Base-by-base conservation (phyloP, 2,797 vertebrate species). In the Ctenopoma kingsleyae region DNA sequence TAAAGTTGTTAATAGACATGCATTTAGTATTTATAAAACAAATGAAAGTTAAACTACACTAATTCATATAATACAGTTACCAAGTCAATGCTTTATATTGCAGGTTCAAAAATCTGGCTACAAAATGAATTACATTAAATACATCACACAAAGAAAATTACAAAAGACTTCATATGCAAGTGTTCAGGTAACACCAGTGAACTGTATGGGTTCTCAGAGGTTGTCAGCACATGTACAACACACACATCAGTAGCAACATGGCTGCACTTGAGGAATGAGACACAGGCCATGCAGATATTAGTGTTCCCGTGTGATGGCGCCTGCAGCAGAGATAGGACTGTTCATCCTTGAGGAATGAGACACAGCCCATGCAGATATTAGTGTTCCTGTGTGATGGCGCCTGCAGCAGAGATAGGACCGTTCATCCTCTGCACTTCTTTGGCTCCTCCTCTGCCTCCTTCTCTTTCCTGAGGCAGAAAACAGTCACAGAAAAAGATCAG, bases 291-390 rank as follows among this genome's bases (percentile, higher is more conserved):
- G 67, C 72, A 83, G 69, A 87, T 80, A 78, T 71, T 30, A 62
- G 40, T 57, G 76, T 49, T 85, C 43, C 67, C 54, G 52, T 67
- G 58, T 76, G 79, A 85, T 60, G 80, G 67, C 20, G 85, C 91
- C 93, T 74, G 57, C 12, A 88, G 91, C 86, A 79, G 47, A 91
- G 88, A 92, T 93, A 88, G 89, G 82, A 59, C 57, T 50, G 61
- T 81, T 88, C 84, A 85, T 87, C 79, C 77, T 82, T 83, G 71
- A 88, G 87, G 87, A 89, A 90, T 90, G 90, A 85, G 69, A 75
- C 23, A 60, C 44, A 6, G 78, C 59, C 66, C 41, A 23, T 71
- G 67, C 72, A 83, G 69, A 87, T 80, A 78, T 71, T 30, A 62
- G 40, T 57, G 76, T 49, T 85, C 43, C 67, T 56, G 52, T 67